phyloP scores from a whole-genome alignment of 2,888 invertebrate species.

The Ametastegia equiseti region DNA sequence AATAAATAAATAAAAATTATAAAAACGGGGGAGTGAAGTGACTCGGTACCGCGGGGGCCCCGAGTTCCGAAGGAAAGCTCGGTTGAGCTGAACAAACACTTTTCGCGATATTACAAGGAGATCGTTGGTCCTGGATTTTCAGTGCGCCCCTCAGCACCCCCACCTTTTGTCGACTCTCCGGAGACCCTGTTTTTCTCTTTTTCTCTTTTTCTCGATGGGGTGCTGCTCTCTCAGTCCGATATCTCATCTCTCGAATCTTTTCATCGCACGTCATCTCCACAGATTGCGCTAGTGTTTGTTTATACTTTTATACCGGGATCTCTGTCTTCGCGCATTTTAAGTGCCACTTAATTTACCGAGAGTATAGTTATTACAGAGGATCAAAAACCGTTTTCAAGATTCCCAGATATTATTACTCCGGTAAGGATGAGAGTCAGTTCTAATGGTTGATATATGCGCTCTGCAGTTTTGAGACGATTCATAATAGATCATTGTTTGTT shows the following conservation, averaged over 20 bases:
- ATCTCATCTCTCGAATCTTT: conserved; percentile 19
- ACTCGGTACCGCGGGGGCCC: neutral
- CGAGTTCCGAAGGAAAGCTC: conserved; percentile 60
- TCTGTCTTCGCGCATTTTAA: conserved; percentile 36
- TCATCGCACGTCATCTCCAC: conserved; percentile 41
- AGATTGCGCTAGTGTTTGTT: conserved; percentile 31
- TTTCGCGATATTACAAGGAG: conserved; percentile 72
- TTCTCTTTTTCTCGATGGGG: conserved; percentile 1
- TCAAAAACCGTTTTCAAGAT: neutral
- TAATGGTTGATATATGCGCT: neutral
- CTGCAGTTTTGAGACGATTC: too few relatives aligned
- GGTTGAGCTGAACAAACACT: conserved; percentile 74
- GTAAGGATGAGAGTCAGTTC: neutral
- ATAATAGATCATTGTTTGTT: too few relatives aligned
- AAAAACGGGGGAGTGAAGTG: neutral
- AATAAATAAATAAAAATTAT: too few relatives aligned
- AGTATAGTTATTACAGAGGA: neutral
- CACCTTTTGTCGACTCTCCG: conserved; percentile 51
- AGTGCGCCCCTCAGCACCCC: conserved; percentile 36
- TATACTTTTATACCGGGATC: conserved; percentile 24
- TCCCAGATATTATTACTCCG: neutral
- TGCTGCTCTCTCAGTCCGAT: neutral
- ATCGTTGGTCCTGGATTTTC: conserved; percentile 55
- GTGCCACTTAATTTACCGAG: conserved; percentile 27
- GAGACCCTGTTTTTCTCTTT: conserved; percentile 38